These are phyloP conservation scores for Pogonocherus hispidulus DNA, from an alignment of 2,888 invertebrate species.

Conservation along the genomic window DNA sequence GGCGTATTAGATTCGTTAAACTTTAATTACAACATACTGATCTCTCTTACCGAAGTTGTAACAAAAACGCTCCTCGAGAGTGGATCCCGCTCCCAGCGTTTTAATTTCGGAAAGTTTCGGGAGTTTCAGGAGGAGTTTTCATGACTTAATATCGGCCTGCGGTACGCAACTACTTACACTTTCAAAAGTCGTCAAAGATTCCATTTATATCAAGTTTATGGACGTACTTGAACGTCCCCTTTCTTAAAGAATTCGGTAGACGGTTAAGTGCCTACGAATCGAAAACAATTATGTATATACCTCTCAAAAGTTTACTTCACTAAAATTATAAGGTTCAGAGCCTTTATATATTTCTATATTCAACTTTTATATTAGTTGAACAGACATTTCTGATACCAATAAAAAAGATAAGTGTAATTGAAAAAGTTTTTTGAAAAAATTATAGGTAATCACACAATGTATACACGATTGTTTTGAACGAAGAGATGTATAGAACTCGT, in stretches of 20 bases:
- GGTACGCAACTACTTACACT: slow-evolving; percentile 26
- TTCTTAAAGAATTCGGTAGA: slow-evolving; percentile 1
- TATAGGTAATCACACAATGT: no score
- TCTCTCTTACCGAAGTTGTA: slow-evolving; percentile 32
- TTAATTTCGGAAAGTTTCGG: slow-evolving; percentile 26
- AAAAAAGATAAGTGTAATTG: no score
- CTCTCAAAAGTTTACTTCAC: no score
- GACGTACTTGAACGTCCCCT: slow-evolving; percentile 8
- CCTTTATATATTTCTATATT: no score
- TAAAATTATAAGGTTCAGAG: no score
- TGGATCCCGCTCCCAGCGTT: slow-evolving; percentile 15
- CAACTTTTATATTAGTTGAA: no score
- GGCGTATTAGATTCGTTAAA: slow-evolving; percentile 50
- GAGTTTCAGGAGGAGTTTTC: slow-evolving; percentile 25
- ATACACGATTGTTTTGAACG: no score
- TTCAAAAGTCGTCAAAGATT: slow-evolving; percentile 28
- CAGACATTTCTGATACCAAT: no score
- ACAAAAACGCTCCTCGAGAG: slow-evolving; percentile 20
- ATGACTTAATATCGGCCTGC: slow-evolving; percentile 33
- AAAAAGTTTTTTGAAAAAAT: no score
- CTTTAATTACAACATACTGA: slow-evolving; percentile 51
- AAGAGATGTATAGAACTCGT: no score
- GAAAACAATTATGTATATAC: not conserved
- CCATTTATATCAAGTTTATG: slow-evolving; percentile 25
- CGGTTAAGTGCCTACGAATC: slow-evolving; percentile 6